phyloP scores from a whole-genome alignment of 2,888 invertebrate species.

The Mystacides longicornis region DNA sequence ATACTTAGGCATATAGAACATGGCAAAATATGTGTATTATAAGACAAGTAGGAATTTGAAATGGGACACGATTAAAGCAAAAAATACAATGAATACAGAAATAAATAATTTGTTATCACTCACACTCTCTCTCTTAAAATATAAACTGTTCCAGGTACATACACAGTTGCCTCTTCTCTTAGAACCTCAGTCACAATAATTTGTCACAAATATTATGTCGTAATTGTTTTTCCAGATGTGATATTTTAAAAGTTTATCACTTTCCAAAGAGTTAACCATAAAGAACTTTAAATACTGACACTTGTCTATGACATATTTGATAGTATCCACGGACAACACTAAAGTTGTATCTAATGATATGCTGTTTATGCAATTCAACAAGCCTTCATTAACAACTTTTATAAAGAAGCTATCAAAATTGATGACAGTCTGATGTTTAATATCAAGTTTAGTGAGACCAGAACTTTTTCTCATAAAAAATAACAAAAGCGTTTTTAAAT shows the following conservation, averaged over 20 bases:
- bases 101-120: no score
- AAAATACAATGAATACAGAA: no score
- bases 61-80: no score
- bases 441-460: slow-evolving; percentile 36
- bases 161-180: no score
- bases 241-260: slow-evolving; percentile 36
- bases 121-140: no score
- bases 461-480: slow-evolving; percentile 41
- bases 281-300: slow-evolving; percentile 39
- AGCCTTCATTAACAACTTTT: slow-evolving; percentile 37
- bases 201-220: slow-evolving; percentile 39
- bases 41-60: no score
- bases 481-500: slow-evolving; percentile 36
- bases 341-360: slow-evolving; percentile 46
- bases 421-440: slow-evolving; percentile 43
- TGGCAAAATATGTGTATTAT: no score
- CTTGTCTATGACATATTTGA: slow-evolving; percentile 37
- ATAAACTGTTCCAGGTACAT: no score
- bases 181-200: slow-evolving; percentile 40
- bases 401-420: slow-evolving; percentile 37
- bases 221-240: slow-evolving; percentile 42
- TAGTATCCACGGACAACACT: slow-evolving; percentile 38
- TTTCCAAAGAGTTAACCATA: slow-evolving; percentile 38
- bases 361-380: slow-evolving; percentile 35
- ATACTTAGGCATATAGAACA: no score